Percentiles rank a stretch among this genome's conserved stretches.
Evolutionary conservation across 53 echinoderm and acorn worm genomes (phyloP).

Genomic region (Actinopyga echinites): DNA sequence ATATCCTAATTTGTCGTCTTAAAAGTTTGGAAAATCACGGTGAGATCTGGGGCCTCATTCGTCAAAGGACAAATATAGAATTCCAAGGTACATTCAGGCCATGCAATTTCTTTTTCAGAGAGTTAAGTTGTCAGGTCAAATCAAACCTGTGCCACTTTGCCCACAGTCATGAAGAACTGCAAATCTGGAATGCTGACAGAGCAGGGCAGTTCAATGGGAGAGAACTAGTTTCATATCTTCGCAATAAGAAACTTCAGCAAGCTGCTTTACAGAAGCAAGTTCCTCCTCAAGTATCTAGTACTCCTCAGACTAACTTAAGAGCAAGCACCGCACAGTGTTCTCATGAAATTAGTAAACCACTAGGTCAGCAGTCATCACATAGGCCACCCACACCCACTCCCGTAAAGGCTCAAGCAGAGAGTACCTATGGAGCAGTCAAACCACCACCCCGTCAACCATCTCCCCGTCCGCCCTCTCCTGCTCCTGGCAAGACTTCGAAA

Average conservation of each 20-base stretch:
- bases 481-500: neutral
- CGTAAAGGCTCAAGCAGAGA: neutral
- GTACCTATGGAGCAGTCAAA: neutral
- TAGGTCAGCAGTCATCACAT: too few relatives aligned
- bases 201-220: conserved; percentile 57
- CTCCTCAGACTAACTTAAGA: too few relatives aligned
- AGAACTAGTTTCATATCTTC: conserved; percentile 61
- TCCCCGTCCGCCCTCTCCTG: neutral
- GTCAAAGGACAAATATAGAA: conserved; percentile 64
- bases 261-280: neutral
- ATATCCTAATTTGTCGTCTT: conserved; percentile 61
- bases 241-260: conserved; percentile 33
- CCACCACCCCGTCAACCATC: too few relatives aligned
- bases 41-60: conserved; percentile 70
- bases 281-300: neutral
- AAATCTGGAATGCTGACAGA: conserved; percentile 77
- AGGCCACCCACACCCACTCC: neutral
- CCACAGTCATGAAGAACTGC: conserved; percentile 79
- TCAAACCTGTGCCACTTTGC: conserved; percentile 73
- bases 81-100: conserved; percentile 52
- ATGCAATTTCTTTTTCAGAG: neutral
- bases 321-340: too few relatives aligned
- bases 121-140: conserved; percentile 54
- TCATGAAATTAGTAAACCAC: too few relatives aligned
- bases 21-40: conserved; percentile 21